Percentiles rank a stretch among this genome's conserved stretches.
Evolutionary conservation across 2,113 vertebrate genomes (phyloP).

Genomic region (Ondatra zibethicus): DNA sequence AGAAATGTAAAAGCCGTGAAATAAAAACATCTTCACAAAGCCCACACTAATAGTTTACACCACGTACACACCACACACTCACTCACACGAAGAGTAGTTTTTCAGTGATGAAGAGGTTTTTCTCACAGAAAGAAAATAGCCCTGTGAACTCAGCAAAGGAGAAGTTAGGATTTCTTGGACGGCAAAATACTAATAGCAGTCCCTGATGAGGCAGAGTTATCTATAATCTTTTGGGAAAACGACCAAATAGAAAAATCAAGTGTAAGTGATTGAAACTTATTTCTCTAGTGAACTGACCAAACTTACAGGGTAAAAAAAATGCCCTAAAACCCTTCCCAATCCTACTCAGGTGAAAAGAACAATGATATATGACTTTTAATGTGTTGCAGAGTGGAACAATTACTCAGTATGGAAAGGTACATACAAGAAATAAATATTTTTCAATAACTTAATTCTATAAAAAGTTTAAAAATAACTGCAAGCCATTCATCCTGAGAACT

Average conservation of each 20-base stretch:
- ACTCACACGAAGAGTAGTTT: not conserved
- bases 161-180: not conserved
- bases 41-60: not conserved
- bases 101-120: conserved; percentile 3
- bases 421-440: not conserved
- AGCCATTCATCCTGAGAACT: not conserved
- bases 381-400: not conserved
- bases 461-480: not conserved
- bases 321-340: not conserved
- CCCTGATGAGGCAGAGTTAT: not conserved
- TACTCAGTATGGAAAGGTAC: not conserved
- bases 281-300: conserved; percentile 23
- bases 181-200: not conserved
- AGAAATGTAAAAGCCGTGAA: not conserved
- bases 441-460: not conserved
- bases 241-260: conserved; percentile 12
- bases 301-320: not conserved
- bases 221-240: not conserved
- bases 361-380: conserved; percentile 22
- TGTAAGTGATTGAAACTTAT: not conserved
- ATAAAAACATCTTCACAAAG: not conserved
- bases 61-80: not conserved
- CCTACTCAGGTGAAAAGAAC: not conserved
- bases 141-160: not conserved
- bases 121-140: not conserved